Percentiles rank a stretch among this genome's conserved stretches.
Conservation (phyloP, 1,140 invertebrate genomes). For the Macrobrachium nipponense region DNA sequence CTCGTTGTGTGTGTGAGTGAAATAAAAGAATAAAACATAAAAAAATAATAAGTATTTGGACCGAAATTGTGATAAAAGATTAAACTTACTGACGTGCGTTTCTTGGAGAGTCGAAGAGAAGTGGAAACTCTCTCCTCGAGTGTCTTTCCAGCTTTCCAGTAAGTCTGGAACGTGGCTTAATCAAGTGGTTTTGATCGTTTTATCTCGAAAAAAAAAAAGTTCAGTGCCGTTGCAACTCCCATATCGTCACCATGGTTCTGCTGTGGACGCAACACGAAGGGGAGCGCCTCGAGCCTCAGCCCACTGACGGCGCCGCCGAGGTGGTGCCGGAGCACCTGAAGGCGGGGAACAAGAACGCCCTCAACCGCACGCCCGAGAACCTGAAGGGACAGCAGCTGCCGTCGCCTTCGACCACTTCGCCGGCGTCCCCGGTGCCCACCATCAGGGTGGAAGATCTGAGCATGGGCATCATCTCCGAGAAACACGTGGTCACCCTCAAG, state of each 20-base stretch:
- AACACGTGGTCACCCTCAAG: constrained; percentile 44
- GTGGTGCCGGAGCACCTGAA: neutral
- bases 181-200: neutral
- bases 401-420: neutral
- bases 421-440: constrained; percentile 8
- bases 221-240: neutral
- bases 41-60: too few species aligned
- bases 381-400: neutral
- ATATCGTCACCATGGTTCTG: constrained; percentile 31
- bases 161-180: too few species aligned
- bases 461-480: constrained; percentile 22
- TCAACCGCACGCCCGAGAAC: neutral
- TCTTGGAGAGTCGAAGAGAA: too few species aligned
- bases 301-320: constrained; percentile 32
- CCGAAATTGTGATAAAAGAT: too few species aligned
- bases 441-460: neutral
- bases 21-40: too few species aligned
- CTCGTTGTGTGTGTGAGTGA: too few species aligned
- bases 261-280: constrained; percentile 55
- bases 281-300: constrained; percentile 43
- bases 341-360: neutral
- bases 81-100: too few species aligned
- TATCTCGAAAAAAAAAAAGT: too few species aligned
- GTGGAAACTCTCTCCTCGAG: too few species aligned
- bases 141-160: too few species aligned